Percentiles rank a stretch among this genome's conserved stretches.
Evolutionary conservation across 2,888 invertebrate species (phyloP).

Genomic region (Margaritifera margaritifera): DNA sequence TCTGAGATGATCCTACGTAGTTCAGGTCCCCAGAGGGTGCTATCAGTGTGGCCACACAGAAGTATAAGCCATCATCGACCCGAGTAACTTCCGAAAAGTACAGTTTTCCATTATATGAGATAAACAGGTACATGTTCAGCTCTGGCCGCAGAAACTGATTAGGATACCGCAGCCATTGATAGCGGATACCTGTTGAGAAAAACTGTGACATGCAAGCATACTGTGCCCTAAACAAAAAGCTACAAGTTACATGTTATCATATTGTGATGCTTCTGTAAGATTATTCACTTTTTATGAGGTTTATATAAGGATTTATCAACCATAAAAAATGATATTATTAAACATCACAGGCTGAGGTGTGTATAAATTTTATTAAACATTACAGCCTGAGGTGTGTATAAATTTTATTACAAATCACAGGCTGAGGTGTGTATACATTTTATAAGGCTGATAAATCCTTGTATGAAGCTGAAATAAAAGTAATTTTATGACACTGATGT

Average conservation of each 20-base stretch:
- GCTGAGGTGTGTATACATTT: too few relatives aligned
- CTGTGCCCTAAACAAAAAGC: background rate
- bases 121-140: slow-evolving; percentile 85
- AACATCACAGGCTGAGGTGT: background rate
- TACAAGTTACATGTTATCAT: too few relatives aligned
- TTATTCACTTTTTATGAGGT: background rate
- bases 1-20: slow-evolving; percentile 49
- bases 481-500: too few relatives aligned
- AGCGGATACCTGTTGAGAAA: slow-evolving; percentile 70
- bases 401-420: background rate
- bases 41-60: slow-evolving; percentile 50
- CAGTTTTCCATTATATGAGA: slow-evolving; percentile 94
- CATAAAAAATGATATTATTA: background rate
- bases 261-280: too few relatives aligned
- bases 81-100: slow-evolving; percentile 95
- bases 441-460: too few relatives aligned
- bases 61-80: slow-evolving; percentile 75
- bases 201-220: slow-evolving; percentile 1
- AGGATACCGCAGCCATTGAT: slow-evolving; percentile 75
- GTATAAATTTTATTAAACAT: background rate
- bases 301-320: background rate
- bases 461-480: too few relatives aligned
- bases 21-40: slow-evolving; percentile 43
- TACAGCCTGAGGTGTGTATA: too few relatives aligned
- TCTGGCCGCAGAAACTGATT: slow-evolving; percentile 89